Percentiles rank a stretch among this genome's conserved stretches.
These are phyloP conservation scores for Heliangelus exortis DNA, from an alignment of 2,797 vertebrate genomes.

Conservation along the genomic window DNA sequence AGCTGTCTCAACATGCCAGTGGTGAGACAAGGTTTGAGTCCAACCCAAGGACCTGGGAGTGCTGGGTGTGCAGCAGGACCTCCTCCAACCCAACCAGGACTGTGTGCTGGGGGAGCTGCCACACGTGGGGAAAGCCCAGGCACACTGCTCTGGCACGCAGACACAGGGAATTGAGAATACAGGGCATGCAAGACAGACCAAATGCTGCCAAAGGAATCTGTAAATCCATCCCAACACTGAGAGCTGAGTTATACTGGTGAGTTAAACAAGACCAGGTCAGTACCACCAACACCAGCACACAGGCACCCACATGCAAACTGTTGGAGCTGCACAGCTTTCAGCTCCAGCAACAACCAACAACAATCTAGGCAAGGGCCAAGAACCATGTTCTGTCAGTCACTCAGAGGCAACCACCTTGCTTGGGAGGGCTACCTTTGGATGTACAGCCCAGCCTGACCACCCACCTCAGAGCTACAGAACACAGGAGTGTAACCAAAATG, in stretches of 20 bases:
- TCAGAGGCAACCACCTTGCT: not conserved
- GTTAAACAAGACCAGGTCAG: not conserved
- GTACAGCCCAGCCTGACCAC: not conserved
- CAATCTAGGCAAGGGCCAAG: not conserved
- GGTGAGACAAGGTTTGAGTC: rapidly evolving
- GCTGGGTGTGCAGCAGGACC: not conserved
- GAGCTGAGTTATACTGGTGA: rapidly evolving
- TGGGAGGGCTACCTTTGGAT: not conserved
- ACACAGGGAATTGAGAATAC: not conserved
- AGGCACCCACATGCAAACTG: not conserved
- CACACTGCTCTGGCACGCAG: rapidly evolving
- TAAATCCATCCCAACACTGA: not conserved
- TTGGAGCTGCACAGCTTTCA: not conserved
- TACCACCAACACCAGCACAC: not conserved
- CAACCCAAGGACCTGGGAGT: not conserved
- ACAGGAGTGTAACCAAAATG: not conserved
- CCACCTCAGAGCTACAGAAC: not conserved
- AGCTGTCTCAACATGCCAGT: not conserved
- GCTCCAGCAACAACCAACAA: not conserved
- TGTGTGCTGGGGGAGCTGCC: rapidly evolving
- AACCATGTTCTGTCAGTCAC: rapidly evolving
- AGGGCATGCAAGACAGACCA: not conserved
- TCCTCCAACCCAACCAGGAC: not conserved
- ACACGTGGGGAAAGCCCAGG: not conserved
- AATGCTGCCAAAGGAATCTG: rapidly evolving